Conservation (phyloP, 1,140 invertebrate genomes). For the Macrocentrus cingulum region DNA sequence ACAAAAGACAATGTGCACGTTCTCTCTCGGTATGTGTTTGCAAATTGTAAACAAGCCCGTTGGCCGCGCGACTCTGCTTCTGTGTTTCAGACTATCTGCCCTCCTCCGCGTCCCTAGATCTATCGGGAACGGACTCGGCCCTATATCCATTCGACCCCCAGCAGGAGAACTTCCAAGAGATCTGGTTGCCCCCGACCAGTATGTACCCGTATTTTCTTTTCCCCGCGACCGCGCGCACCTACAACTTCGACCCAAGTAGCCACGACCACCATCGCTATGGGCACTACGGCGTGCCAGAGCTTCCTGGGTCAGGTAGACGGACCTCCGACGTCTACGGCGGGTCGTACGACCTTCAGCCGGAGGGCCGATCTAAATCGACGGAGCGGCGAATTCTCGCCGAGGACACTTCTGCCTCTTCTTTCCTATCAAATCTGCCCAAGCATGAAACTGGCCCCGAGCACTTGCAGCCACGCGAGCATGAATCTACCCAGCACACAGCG, state of each 20-base stretch:
- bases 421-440: slow-evolving; percentile 51
- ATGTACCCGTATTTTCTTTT: slow-evolving; percentile 63
- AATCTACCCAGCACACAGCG: slow-evolving; percentile 23
- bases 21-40: not conserved
- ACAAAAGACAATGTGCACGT: no score
- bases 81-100: slow-evolving; percentile 64
- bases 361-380: no score
- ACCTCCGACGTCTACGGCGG: slow-evolving; percentile 32
- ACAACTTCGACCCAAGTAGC: slow-evolving; percentile 39
- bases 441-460: slow-evolving; percentile 51
- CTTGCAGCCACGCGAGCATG: slow-evolving; percentile 44
- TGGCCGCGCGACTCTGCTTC: slow-evolving; percentile 52
- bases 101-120: slow-evolving; percentile 57
- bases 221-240: slow-evolving; percentile 55
- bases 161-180: slow-evolving; percentile 58
- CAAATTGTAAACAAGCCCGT: slow-evolving; percentile 32
- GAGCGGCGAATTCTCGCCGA: no score
- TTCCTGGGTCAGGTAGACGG: slow-evolving; percentile 37
- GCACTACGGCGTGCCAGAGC: slow-evolving; percentile 41
- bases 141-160: slow-evolving; percentile 60
- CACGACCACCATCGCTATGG: slow-evolving; percentile 33
- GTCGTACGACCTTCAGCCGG: slow-evolving; percentile 38
- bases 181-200: slow-evolving; percentile 61
- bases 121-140: slow-evolving; percentile 62
- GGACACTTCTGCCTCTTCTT: slow-evolving; percentile 29